Evolutionary conservation across 2,113 vertebrate species (phyloP), one percentile per base, ranked within the genome.

Genomic region (Gnathonemus longibarbis): DNA sequence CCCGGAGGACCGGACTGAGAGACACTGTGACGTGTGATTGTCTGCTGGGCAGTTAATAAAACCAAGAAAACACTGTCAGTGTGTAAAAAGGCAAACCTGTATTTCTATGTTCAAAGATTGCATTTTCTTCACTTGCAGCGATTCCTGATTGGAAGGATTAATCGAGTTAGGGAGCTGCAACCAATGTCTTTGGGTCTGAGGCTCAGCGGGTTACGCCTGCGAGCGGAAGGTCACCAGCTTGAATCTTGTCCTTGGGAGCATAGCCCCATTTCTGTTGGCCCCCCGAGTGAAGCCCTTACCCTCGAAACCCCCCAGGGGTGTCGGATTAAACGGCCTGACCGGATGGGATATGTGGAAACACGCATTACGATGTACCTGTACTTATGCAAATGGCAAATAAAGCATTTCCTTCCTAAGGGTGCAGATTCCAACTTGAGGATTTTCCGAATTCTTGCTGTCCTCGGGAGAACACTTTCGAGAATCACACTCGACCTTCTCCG

Each of bases 371-470:
- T 27, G 62, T 1, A 66, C n/a, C 62, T 66, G n/a, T 27, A 11
- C n/a, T 66, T 27, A 27, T 27, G n/a, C n/a, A 66, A 27, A 66
- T 1, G n/a, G 8, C 0, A 11, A 90, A 89, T 93, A 95, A 93
- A 93, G 94, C 92, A 94, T 94, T 11, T 94, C 93, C 93, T 90
- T 49, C 90, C 90, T 87, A 89, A 91, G 89, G 90, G 88, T 46
- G 35, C n/a, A 84, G 88, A 42, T 42, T 24, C 35, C 39, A 3
- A 8, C 9, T 84, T 90, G 90, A 48, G 56, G 90, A 89, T 90
- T 93, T 89, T 91, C 87, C 88, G 50, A 85, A 89, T 92, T 91
- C 93, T 87, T 90, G 91, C 92, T 66, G 91, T 93, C 42, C 92
- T 93, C 90, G 17, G 89, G 91, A 93, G 91, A 91, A 88, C 89